Evolutionary conservation across 1,140 invertebrate species (phyloP).

Genomic region (Venturia canescens): DNA sequence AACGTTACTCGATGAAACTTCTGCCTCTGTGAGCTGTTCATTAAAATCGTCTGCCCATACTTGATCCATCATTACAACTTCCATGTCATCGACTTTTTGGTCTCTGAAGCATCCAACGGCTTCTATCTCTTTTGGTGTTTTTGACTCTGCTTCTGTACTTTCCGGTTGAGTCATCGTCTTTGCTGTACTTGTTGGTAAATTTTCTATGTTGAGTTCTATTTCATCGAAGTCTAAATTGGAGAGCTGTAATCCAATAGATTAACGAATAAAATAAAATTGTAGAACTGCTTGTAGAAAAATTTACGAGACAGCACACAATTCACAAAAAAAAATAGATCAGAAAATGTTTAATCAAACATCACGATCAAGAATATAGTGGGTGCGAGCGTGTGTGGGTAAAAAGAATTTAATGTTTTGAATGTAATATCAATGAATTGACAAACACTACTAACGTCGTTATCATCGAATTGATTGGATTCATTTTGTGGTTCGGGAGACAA

Average conservation of each 20-base stretch:
- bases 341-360: too few relatives aligned
- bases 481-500: constrained; percentile 40
- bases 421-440: background rate
- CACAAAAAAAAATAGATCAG: background rate
- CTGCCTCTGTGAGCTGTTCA: constrained; percentile 52
- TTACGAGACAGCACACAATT: background rate
- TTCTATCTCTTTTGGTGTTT: constrained; percentile 56
- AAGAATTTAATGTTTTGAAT: background rate
- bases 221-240: constrained; percentile 65
- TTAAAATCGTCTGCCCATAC: constrained; percentile 71
- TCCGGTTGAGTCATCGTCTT: background rate
- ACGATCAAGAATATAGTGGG: too few relatives aligned
- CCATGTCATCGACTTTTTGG: constrained; percentile 75
- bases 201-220: constrained; percentile 54
- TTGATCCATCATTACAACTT: constrained; percentile 62
- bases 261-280: constrained; percentile 6
- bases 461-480: constrained; percentile 43
- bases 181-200: constrained; percentile 4
- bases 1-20: constrained; percentile 49
- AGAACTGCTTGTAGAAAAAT: constrained; percentile 16
- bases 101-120: constrained; percentile 76
- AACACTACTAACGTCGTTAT: constrained; percentile 34
- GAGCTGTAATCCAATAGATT: constrained; percentile 55
- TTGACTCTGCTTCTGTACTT: constrained; percentile 11
- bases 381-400: too few relatives aligned